phyloP scores from a whole-genome alignment of 2,888 invertebrate species.

The Pasiphila rectangulata region DNA sequence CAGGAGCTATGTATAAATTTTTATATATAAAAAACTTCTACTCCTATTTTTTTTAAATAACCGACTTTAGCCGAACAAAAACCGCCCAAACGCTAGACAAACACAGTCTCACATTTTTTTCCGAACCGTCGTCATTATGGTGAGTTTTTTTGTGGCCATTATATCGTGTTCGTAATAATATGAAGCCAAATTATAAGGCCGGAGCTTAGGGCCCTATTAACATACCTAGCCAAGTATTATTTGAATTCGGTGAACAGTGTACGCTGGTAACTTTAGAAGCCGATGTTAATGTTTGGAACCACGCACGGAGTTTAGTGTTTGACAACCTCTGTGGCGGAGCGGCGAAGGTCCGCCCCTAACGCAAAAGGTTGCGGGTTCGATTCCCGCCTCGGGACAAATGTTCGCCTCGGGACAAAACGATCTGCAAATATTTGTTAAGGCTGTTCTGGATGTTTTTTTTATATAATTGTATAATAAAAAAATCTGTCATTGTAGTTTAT shows the following conservation, averaged over 20 bases:
- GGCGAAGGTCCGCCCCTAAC: slow-evolving; percentile 22
- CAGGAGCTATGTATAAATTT: too few relatives aligned
- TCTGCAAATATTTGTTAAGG: too few relatives aligned
- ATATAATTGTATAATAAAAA: too few relatives aligned
- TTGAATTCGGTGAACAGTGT: slow-evolving; percentile 51
- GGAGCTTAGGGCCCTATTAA: slow-evolving; percentile 64
- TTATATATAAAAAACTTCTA: too few relatives aligned
- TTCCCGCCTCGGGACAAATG: too few relatives aligned
- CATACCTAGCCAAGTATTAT: slow-evolving; percentile 70
- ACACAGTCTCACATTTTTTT: slow-evolving; percentile 52
- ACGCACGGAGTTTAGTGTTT: too few relatives aligned
- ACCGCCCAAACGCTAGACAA: slow-evolving; percentile 47
- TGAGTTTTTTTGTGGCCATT: slow-evolving; percentile 59
- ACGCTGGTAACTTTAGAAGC: slow-evolving; percentile 8
- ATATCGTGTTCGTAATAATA: slow-evolving; percentile 70
- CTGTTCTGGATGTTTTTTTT: too few relatives aligned
- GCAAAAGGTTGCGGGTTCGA: too few relatives aligned
- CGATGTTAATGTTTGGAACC: too few relatives aligned
- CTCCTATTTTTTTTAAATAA: not conserved
- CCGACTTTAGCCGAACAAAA: slow-evolving; percentile 11
- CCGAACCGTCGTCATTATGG: slow-evolving; percentile 55
- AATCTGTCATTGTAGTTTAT: too few relatives aligned
- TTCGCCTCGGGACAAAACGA: too few relatives aligned
- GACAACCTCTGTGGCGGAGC: too few relatives aligned
- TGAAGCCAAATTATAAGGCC: slow-evolving; percentile 72